Evolutionary conservation across 2,888 invertebrate genomes (phyloP), one percentile per base, ranked within the genome.

Genomic region (Eristalinus sepulchralis): DNA sequence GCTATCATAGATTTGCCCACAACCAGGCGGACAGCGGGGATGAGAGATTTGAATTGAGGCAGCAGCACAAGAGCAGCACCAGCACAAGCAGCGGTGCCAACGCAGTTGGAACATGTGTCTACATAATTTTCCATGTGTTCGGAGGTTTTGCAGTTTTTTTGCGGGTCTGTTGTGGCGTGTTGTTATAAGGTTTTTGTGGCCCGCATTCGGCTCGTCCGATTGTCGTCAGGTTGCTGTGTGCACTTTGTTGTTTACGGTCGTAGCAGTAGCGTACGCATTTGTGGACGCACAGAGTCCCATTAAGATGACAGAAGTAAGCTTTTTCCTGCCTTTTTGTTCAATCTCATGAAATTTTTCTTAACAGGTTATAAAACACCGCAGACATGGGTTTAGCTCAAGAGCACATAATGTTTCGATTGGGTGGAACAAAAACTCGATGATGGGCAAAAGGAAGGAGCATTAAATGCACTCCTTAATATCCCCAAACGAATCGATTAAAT

Each of bases 401-500:
- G 63, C 86, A 86, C 83, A 83, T 83, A 79, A 83, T 86, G 86
- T 83, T 83, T 24, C 75, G 86, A 86, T 86, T 86, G 86, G 83
- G 75, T 83, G 75, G 64, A 83, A 83, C 77, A 83, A 83, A 86
- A 86, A 86, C 86, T 79, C 86, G 78, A 78, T 75, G 86, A 86
- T 83, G 86, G 64, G 57, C 78, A 77, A 83, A 86, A 76, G 75
- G 83, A 78, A 83, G 71, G 73, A 78, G 83, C 86, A 86, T 83
- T 86, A 86, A 86, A 86, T 86, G 86, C 86, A 86, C 86, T 87
- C 83, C 87, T 87, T 87, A 87, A 87, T 87, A 83, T 87, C 79
- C 75, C 76, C 83, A 87, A 87, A 72, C 86, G 87, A 87, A 87
- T 87, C 83, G 87, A 87, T 87, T 87, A 83, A 83, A 83, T 83